Conservation (phyloP, 2,113 vertebrate genomes). For the Lampris incognitus region DNA sequence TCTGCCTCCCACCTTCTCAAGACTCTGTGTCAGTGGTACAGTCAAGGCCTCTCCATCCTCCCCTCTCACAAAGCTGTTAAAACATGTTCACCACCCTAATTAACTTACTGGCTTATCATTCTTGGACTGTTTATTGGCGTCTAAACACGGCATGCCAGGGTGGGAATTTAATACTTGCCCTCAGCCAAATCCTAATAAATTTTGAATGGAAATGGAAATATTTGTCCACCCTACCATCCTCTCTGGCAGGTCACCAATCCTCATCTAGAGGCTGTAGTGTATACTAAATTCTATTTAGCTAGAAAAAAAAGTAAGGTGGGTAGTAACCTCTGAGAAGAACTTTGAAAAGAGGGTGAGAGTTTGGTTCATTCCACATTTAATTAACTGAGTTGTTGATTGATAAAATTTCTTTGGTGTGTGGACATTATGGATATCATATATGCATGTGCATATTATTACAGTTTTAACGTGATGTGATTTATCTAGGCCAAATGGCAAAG, state of each 20-base stretch:
- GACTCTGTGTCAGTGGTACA: slow-evolving; percentile 66
- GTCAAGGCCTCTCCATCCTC: slow-evolving; percentile 82
- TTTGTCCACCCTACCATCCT: neutral
- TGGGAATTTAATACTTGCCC: slow-evolving; percentile 40
- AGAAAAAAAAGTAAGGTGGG: neutral
- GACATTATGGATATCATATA: neutral
- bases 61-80: slow-evolving; percentile 74
- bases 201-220: neutral
- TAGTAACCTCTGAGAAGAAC: too few species aligned
- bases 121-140: slow-evolving; percentile 19
- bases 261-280: neutral
- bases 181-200: slow-evolving; percentile 18
- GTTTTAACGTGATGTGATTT: neutral
- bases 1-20: slow-evolving; percentile 21
- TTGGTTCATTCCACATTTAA: neutral
- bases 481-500: neutral
- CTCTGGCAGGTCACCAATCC: neutral
- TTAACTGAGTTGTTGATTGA: neutral
- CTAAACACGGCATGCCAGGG: slow-evolving; percentile 24
- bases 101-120: slow-evolving; percentile 82
- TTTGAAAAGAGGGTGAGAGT: neutral
- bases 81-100: slow-evolving; percentile 79
- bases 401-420: neutral
- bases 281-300: too few species aligned
- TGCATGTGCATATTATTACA: neutral